Conservation (phyloP, 2,797 vertebrate species). For the Hoplostethus mediterraneus region DNA sequence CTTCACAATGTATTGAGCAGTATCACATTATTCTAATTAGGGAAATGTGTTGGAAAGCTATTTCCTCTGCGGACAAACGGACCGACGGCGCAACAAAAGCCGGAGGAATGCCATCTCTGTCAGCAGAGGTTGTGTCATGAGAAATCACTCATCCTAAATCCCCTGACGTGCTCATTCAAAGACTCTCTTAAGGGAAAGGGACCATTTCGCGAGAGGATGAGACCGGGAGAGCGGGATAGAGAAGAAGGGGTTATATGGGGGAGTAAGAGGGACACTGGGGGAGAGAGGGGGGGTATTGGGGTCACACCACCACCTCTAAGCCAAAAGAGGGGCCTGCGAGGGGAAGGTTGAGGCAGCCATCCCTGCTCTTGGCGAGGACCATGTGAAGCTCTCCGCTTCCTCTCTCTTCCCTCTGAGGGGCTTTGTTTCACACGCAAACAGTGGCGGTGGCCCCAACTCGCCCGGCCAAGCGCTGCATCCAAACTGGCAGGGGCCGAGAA, state of each 20-base stretch:
- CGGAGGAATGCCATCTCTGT: slow-evolving; percentile 73
- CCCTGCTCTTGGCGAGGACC: slow-evolving; percentile 83
- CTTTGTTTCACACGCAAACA: slow-evolving; percentile 87
- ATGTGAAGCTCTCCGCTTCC: slow-evolving; percentile 87
- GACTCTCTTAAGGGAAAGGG: slow-evolving; percentile 42
- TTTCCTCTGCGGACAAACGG: slow-evolving; percentile 79
- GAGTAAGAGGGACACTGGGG: slow-evolving; percentile 59
- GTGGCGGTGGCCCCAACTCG: slow-evolving; percentile 81
- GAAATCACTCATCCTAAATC: slow-evolving; percentile 80
- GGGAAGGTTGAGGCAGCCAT: slow-evolving; percentile 76
- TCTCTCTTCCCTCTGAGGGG: slow-evolving; percentile 83
- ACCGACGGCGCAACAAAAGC: slow-evolving; percentile 76
- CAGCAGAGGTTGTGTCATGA: slow-evolving; percentile 75
- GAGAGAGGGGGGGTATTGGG: slow-evolving; percentile 64
- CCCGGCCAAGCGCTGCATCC: slow-evolving; percentile 79
- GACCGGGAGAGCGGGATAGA: slow-evolving; percentile 48
- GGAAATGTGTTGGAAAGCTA: slow-evolving; percentile 82
- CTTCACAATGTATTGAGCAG: slow-evolving; percentile 69
- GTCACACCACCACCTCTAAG: slow-evolving; percentile 73
- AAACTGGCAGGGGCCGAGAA: slow-evolving; percentile 79
- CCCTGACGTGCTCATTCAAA: slow-evolving; percentile 66
- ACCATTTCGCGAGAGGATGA: slow-evolving; percentile 58
- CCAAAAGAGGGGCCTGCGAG: slow-evolving; percentile 80
- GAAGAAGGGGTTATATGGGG: slow-evolving; percentile 69
- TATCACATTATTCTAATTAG: slow-evolving; percentile 81